These are phyloP conservation scores for Entelurus aequoreus DNA, from an alignment of 2,113 vertebrate species.

Conservation along the genomic window DNA sequence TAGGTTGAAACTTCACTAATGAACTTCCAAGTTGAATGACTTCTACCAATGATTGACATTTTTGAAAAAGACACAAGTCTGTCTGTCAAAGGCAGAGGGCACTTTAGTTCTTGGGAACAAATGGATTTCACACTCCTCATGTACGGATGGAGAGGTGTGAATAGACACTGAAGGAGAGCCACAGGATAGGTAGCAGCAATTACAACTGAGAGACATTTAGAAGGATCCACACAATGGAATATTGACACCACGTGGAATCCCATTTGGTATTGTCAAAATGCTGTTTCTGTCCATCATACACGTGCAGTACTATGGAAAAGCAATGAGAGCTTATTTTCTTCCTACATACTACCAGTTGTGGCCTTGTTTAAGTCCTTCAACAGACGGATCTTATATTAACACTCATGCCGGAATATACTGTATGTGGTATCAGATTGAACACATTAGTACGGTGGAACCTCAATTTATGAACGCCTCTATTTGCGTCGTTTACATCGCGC, in stretches of 20 bases:
- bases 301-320: conserved; percentile 6
- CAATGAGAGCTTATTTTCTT: conserved; percentile 27
- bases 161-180: conserved; percentile 49
- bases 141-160: conserved; percentile 60
- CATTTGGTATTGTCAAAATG: conserved; percentile 48
- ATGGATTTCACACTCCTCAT: conserved; percentile 64
- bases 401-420: conserved; percentile 1
- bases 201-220: conserved; percentile 53
- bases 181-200: conserved; percentile 43
- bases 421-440: too few species aligned
- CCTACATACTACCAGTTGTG: conserved; percentile 13
- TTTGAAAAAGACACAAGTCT: conserved; percentile 42
- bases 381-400: conserved; percentile 21
- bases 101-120: conserved; percentile 60
- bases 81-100: conserved; percentile 46
- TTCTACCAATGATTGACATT: conserved; percentile 52
- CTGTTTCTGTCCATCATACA: conserved; percentile 18
- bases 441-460: too few species aligned
- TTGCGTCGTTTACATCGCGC: too few species aligned
- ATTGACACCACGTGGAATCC: conserved; percentile 35
- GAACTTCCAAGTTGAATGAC: conserved; percentile 49
- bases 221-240: conserved; percentile 35
- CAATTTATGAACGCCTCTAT: too few species aligned
- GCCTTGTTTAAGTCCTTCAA: conserved; percentile 29
- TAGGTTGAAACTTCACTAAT: conserved; percentile 45